Evolutionary conservation across 2,113 vertebrate genomes (phyloP), one percentile per base, ranked within the genome.

Genomic region (Sapayoa aenigma): DNA sequence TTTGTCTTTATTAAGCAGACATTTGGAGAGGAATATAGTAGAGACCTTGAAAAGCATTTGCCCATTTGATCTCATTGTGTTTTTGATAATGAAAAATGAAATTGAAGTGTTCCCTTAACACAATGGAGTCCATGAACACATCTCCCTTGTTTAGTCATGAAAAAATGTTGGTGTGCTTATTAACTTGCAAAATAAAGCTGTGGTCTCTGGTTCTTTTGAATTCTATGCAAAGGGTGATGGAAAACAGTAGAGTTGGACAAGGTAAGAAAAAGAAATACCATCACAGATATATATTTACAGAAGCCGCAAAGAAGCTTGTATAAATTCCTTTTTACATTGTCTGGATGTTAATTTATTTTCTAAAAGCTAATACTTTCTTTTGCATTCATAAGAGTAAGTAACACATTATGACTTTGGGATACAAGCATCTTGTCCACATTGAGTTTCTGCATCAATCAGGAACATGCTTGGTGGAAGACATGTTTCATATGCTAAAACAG

Each of bases 41-140:
- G 49, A 82, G 65, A 84, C 27, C 41, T 89, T 78, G 65, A 83
- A 93, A 94, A 93, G 28, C 68, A 84, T 89, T 80, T 93, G 15
- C 44, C 65, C 25, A 4, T 74, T 90, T 88, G 37, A 85, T 92
- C 92, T 88, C 23, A 49, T 76, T 67, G 41, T 84, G 60, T 53
- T 72, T 92, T 78, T 86, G 44, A 33, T 91, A 78, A 56, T 42
- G 52, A 78, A 81, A 91, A 73, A 41, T 71, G 12, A 67, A 90
- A 67, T 63, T 33, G 35, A 93, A 88, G 35, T 76, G 42, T 80
- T 93, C 41, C 5, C 42, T 82, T 91, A 83, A 65, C 31, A 50
- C 22, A 46, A 42, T 31, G 30, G n/a, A 73, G 83, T 50, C 30
- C 4, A 7, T 67, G 74, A 83, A 47, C 14, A 4, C 8, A 19